Conservation (phyloP, 1,140 invertebrate species). For the Glomeris maerens region DNA sequence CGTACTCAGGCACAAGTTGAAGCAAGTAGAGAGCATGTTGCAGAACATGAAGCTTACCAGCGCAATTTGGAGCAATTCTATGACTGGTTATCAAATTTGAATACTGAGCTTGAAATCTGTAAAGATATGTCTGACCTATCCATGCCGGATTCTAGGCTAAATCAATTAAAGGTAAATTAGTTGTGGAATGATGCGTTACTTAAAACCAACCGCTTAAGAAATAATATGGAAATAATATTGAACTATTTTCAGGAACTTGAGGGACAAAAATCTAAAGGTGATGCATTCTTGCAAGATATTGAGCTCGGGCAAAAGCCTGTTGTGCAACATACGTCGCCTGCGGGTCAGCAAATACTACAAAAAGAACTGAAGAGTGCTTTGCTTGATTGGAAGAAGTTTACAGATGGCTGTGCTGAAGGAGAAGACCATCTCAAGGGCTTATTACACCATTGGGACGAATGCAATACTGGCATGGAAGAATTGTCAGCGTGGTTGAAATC, state of each 20-base stretch:
- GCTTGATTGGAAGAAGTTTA: slow-evolving; percentile 63
- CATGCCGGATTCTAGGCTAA: not conserved
- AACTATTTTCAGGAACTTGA: slow-evolving; percentile 57
- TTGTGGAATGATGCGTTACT: no score
- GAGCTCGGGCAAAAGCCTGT: slow-evolving; percentile 54
- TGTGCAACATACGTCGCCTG: slow-evolving; percentile 57
- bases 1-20: slow-evolving; percentile 45
- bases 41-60: slow-evolving; percentile 65
- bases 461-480: slow-evolving; percentile 56
- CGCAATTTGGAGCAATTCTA: slow-evolving; percentile 56
- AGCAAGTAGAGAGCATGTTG: slow-evolving; percentile 51
- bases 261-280: slow-evolving; percentile 52
- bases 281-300: slow-evolving; percentile 52
- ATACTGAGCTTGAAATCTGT: slow-evolving; percentile 32
- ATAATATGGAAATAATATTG: slow-evolving; percentile 56
- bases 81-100: slow-evolving; percentile 54
- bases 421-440: slow-evolving; percentile 46
- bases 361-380: slow-evolving; percentile 52
- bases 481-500: slow-evolving; percentile 69
- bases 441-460: slow-evolving; percentile 60
- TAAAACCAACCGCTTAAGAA: no score
- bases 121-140: no score
- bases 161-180: not conserved
- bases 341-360: slow-evolving; percentile 56
- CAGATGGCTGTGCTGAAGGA: slow-evolving; percentile 49